Evolutionary conservation across 2,888 invertebrate species (phyloP).

Genomic region (Melangyna quadrimaculata): DNA sequence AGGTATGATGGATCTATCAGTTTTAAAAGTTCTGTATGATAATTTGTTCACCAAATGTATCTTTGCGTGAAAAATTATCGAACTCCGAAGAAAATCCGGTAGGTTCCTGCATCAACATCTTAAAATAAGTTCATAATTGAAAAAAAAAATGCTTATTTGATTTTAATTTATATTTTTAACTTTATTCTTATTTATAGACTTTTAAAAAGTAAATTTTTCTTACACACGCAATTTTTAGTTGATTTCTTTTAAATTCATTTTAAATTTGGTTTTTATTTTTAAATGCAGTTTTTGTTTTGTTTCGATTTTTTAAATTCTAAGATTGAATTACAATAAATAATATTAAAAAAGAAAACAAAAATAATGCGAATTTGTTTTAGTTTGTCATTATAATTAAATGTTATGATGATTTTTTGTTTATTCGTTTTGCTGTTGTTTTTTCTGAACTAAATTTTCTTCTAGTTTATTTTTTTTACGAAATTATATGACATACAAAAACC

Average conservation of each 20-base stretch:
- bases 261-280: slow-evolving; percentile 21
- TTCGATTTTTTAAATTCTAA: slow-evolving; percentile 35
- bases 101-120: too few relatives aligned
- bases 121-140: too few relatives aligned
- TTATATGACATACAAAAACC: slow-evolving; percentile 22
- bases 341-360: slow-evolving; percentile 28
- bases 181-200: slow-evolving; percentile 67
- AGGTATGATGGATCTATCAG: too few relatives aligned
- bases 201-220: slow-evolving; percentile 69
- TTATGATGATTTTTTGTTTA: slow-evolving; percentile 17
- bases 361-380: slow-evolving; percentile 24
- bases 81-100: too few relatives aligned
- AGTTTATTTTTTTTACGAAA: background rate
- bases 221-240: slow-evolving; percentile 64
- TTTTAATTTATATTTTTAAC: slow-evolving; percentile 62
- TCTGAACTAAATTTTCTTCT: slow-evolving; percentile 15
- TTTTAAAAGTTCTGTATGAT: too few relatives aligned
- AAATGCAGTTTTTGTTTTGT: slow-evolving; percentile 49
- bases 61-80: too few relatives aligned
- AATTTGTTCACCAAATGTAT: too few relatives aligned
- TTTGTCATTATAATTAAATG: slow-evolving; percentile 32
- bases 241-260: slow-evolving; percentile 42
- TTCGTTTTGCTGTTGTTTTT: slow-evolving; percentile 16
- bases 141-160: slow-evolving; percentile 4
- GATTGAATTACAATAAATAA: slow-evolving; percentile 52